Conservation (phyloP, 2,113 vertebrate species). For the Pelvicachromis taeniatus region DNA sequence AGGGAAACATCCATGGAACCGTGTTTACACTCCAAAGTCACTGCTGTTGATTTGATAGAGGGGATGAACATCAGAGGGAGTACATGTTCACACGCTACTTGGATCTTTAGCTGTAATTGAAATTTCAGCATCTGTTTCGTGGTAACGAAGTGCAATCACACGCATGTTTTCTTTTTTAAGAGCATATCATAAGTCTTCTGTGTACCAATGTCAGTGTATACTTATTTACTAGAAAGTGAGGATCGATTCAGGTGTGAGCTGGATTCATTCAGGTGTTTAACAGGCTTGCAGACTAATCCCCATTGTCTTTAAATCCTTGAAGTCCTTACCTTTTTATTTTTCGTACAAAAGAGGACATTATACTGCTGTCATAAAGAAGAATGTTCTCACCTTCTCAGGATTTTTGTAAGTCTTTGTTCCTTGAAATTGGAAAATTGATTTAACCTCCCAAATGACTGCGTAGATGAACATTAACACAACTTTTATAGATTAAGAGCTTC, state of each 20-base stretch:
- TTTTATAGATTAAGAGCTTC: background rate
- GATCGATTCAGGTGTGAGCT: background rate
- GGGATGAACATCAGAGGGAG: background rate
- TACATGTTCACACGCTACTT: background rate
- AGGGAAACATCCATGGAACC: background rate
- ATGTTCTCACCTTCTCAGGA: background rate
- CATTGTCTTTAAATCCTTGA: background rate
- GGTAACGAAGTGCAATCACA: background rate
- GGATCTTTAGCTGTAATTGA: background rate
- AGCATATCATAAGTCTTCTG: background rate
- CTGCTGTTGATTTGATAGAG: background rate
- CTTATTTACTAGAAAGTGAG: background rate
- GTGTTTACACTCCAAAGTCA: background rate
- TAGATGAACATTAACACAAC: background rate
- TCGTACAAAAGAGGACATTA: background rate
- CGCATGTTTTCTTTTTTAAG: background rate
- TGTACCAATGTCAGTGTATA: background rate
- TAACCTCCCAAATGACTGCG: background rate
- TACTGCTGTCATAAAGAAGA: background rate
- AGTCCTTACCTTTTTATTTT: background rate
- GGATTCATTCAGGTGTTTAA: background rate
- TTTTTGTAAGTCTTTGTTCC: background rate
- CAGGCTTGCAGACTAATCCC: background rate
- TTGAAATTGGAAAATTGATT: background rate
- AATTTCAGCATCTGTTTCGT: background rate